Conservation (phyloP, 2,888 invertebrate genomes). For the Philopedon plagiatum region DNA sequence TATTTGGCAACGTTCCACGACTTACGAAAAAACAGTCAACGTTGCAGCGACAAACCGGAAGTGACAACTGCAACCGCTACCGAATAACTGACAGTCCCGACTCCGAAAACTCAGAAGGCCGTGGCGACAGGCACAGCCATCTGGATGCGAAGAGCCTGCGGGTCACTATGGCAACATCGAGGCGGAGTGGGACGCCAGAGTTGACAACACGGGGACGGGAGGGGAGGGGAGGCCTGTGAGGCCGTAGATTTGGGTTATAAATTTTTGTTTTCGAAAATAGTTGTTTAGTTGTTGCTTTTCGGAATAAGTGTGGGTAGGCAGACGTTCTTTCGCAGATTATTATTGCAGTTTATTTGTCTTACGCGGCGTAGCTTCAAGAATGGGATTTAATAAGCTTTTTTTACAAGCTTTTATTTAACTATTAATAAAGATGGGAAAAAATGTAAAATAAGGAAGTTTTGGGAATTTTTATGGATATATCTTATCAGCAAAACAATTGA, state of each 20-base stretch:
- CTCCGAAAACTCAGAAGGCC: constrained; percentile 31
- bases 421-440: too few relatives aligned
- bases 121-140: constrained; percentile 50
- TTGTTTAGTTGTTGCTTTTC: constrained; percentile 9
- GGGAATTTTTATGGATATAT: too few relatives aligned
- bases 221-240: neutral
- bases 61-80: constrained; percentile 37
- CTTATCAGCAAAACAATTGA: too few relatives aligned
- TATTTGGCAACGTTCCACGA: neutral
- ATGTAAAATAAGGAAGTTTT: too few relatives aligned
- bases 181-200: constrained; percentile 49
- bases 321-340: neutral
- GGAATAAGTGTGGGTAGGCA: neutral
- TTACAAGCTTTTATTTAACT: too few relatives aligned
- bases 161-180: constrained; percentile 50
- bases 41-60: constrained; percentile 25
- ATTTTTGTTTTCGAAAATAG: constrained; percentile 29
- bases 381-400: too few relatives aligned
- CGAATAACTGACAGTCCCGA: constrained; percentile 48
- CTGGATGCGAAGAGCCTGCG: constrained; percentile 50
- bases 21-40: constrained; percentile 4
- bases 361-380: too few relatives aligned
- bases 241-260: constrained; percentile 43
- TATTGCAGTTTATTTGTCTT: neutral
- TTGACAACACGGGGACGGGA: constrained; percentile 46